Evolutionary conservation across 2,888 invertebrate genomes (phyloP).

Genomic region (Sinodicranocentrus sp.): DNA sequence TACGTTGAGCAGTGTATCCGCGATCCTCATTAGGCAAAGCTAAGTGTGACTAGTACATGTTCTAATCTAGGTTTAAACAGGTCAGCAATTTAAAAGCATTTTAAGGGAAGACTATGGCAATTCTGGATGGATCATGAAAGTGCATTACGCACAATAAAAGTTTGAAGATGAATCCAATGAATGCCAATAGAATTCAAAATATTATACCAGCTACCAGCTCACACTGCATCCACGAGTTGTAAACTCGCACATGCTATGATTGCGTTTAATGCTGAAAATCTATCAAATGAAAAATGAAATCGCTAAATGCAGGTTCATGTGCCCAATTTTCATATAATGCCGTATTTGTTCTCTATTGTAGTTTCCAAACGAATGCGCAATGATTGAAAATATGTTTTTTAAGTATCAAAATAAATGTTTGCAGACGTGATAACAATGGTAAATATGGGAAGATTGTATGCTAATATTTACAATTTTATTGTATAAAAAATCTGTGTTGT

Average conservation of each 20-base stretch:
- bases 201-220: not conserved
- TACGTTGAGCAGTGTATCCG: not conserved
- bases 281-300: slow-evolving; percentile 36
- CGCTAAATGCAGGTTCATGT: not conserved
- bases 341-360: not conserved
- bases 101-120: too few relatives aligned
- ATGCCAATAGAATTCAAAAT: not conserved
- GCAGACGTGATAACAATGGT: not conserved
- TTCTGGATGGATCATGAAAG: too few relatives aligned
- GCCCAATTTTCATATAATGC: slow-evolving; percentile 2
- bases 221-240: too few relatives aligned
- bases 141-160: not conserved
- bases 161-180: not conserved
- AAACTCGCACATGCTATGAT: not conserved
- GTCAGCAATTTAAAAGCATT: too few relatives aligned
- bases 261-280: slow-evolving; percentile 1
- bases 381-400: not conserved
- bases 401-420: not conserved
- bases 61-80: too few relatives aligned
- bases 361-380: slow-evolving; percentile 6
- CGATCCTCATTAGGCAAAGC: not conserved
- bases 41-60: not conserved
- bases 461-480: not conserved
- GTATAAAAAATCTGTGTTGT: not conserved
- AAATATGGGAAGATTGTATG: slow-evolving; percentile 6